Evolutionary conservation across 2,797 vertebrate genomes (phyloP).

Genomic region (Poeciliopsis presidionis): DNA sequence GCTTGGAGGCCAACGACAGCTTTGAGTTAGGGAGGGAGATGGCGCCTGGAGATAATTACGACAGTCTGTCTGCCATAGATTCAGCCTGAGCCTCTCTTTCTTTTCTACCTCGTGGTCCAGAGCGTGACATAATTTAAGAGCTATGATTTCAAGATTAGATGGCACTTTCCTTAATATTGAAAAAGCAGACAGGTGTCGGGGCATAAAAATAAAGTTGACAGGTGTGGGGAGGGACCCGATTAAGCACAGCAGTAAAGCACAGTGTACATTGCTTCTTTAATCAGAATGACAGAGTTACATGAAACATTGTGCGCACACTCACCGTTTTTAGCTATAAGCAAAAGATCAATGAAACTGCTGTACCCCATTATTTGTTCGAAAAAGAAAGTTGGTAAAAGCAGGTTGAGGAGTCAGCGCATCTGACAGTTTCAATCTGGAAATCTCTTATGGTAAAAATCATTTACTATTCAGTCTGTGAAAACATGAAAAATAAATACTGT

Average conservation of each 20-base stretch:
- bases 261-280: slow-evolving; percentile 5
- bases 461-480: neutral
- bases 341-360: neutral
- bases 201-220: too few relatives aligned
- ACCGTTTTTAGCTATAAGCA: neutral
- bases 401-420: neutral
- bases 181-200: slow-evolving; percentile 13
- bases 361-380: neutral
- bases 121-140: slow-evolving; percentile 52
- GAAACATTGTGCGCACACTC: neutral
- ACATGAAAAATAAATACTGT: neutral
- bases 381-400: neutral
- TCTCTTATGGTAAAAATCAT: too few relatives aligned
- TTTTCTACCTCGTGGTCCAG: slow-evolving; percentile 9
- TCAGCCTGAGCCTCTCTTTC: slow-evolving; percentile 26
- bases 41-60: slow-evolving; percentile 55
- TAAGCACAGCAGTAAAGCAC: slow-evolving; percentile 11
- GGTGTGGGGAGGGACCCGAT: slow-evolving; percentile 1
- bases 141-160: slow-evolving; percentile 58
- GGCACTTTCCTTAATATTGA: slow-evolving; percentile 27
- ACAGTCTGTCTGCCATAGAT: slow-evolving; percentile 34
- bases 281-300: neutral
- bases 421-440: neutral
- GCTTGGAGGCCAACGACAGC: slow-evolving; percentile 50
- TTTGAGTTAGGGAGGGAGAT: slow-evolving; percentile 54